phyloP scores from a whole-genome alignment of 2,888 invertebrate genomes.

The Pristionchus mayeri region DNA sequence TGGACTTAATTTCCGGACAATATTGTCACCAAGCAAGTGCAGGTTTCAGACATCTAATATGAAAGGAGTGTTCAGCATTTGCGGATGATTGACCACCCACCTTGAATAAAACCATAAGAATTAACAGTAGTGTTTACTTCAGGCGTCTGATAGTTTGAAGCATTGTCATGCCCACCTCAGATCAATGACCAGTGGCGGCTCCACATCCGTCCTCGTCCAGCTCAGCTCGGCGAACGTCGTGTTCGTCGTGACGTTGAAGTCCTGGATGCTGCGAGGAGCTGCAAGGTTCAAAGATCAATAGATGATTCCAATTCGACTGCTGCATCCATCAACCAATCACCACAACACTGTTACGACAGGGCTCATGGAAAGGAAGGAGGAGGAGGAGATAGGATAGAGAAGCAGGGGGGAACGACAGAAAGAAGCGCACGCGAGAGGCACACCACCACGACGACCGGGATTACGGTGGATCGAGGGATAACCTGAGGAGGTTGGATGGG shows the following conservation, averaged over 20 bases:
- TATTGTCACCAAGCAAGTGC: not conserved
- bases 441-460: constrained; percentile 19
- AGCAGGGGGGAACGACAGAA: constrained; percentile 26
- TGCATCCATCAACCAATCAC: constrained; percentile 6
- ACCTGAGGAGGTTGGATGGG: constrained; percentile 7
- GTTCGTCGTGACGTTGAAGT: constrained; percentile 66
- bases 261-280: constrained; percentile 73
- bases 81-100: too few relatives aligned
- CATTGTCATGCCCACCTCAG: constrained; percentile 66
- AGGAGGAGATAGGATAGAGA: not conserved
- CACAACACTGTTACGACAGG: constrained; percentile 1
- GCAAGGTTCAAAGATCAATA: constrained; percentile 51
- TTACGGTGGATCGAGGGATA: constrained; percentile 43
- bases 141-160: too few relatives aligned
- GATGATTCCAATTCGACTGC: not conserved
- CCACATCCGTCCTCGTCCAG: constrained; percentile 66
- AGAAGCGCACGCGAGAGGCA: not conserved
- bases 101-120: not conserved
- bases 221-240: constrained; percentile 66
- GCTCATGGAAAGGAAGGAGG: not conserved
- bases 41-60: not conserved
- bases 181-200: constrained; percentile 60
- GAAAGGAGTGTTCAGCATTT: not conserved
- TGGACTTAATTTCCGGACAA: not conserved
- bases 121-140: too few relatives aligned